Conservation (phyloP, 2,113 vertebrate species). For the Oreocharis arfaki region DNA sequence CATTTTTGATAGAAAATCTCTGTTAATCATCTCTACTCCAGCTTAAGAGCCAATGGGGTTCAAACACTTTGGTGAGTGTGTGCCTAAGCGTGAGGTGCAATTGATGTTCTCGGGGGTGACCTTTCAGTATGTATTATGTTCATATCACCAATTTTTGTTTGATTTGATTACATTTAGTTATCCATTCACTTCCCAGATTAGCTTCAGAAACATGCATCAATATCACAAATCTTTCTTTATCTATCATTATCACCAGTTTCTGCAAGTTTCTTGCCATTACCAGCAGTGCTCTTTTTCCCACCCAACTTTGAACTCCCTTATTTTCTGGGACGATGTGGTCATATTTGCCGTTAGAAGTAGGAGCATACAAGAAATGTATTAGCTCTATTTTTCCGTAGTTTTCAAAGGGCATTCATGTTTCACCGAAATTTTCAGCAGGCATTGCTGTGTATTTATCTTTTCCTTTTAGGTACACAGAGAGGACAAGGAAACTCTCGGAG, state of each 20-base stretch:
- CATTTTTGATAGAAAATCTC: background rate
- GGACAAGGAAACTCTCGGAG: background rate
- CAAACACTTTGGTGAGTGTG: background rate
- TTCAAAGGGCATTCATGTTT: background rate
- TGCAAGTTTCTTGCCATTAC: background rate
- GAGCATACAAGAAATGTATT: background rate
- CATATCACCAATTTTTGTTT: background rate
- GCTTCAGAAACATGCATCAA: background rate
- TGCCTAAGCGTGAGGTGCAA: background rate
- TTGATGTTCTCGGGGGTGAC: background rate
- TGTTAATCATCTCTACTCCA: background rate
- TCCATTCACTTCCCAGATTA: background rate
- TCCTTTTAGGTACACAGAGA: background rate
- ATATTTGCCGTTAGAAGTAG: background rate
- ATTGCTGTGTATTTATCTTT: background rate
- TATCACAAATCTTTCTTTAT: background rate
- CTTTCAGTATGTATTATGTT: background rate
- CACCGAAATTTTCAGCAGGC: background rate
- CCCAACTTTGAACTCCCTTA: background rate
- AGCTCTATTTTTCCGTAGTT: background rate
- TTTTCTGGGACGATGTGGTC: background rate
- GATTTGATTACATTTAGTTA: background rate
- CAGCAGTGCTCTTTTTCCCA: background rate
- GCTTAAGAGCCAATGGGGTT: too few species aligned
- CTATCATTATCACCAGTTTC: background rate